Evolutionary conservation across 30 jellyfish, hydroid and myxozoan genomes (phyloP).

Genomic region (Hydractinia echinata): DNA sequence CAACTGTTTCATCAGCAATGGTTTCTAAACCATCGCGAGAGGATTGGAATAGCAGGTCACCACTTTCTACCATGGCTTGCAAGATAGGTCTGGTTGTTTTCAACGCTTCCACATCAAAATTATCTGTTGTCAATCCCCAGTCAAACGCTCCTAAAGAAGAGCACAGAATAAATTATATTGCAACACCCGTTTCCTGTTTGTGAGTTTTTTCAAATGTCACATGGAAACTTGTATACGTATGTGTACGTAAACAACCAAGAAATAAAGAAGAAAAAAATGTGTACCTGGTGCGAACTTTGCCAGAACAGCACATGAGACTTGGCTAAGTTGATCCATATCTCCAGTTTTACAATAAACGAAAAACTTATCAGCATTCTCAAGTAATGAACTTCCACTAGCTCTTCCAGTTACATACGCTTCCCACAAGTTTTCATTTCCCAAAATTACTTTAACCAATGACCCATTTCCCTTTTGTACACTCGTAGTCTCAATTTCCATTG

Average conservation of each 20-base stretch:
- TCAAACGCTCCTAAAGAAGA: no score
- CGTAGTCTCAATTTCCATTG: neutral
- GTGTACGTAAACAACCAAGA: no score
- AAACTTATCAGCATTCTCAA: neutral
- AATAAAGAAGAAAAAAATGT: no score
- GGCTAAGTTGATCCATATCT: neutral
- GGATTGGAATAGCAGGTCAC: neutral
- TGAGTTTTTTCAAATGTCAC: no score
- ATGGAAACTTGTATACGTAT: no score
- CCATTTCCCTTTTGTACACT: neutral
- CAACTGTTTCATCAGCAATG: neutral
- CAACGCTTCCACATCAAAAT: no score
- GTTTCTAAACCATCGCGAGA: slow-evolving; percentile 7
- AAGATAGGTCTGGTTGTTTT: no score
- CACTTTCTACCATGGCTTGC: no score
- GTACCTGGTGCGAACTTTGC: neutral
- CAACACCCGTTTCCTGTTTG: no score
- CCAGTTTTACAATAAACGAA: slow-evolving; percentile 12
- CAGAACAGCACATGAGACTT: neutral
- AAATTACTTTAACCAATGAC: neutral
- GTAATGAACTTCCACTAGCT: neutral
- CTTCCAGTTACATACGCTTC: neutral
- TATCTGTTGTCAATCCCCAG: no score
- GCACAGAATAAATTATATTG: no score
- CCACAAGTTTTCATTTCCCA: neutral